Percentiles rank a stretch among this genome's conserved stretches.
Conservation (phyloP, 2,113 vertebrate species). For the Tretioscincus oriximinensis region DNA sequence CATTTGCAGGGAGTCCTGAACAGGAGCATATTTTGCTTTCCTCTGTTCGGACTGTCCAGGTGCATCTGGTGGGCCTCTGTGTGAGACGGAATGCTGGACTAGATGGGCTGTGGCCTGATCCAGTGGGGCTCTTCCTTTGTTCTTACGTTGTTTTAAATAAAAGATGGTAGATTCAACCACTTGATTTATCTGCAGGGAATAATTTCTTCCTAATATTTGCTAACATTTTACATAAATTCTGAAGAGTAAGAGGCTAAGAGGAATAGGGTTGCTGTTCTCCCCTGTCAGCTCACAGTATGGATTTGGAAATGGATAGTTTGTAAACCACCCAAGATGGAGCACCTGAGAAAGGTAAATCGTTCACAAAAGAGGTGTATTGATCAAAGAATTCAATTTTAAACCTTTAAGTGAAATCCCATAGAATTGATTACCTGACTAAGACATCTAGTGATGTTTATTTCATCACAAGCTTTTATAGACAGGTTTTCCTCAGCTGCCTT, state of each 20-base stretch:
- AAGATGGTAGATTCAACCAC: too few relatives aligned
- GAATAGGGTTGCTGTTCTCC: too few relatives aligned
- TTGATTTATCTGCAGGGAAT: background rate
- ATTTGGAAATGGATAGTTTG: background rate
- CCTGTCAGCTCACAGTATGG: background rate
- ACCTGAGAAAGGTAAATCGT: background rate
- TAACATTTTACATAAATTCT: background rate
- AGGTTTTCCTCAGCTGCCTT: background rate
- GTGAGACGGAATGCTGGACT: too few relatives aligned
- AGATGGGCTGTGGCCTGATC: too few relatives aligned
- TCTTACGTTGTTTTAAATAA: background rate
- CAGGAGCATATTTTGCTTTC: too few relatives aligned
- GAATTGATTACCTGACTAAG: constrained; percentile 28
- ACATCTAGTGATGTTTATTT: constrained; percentile 3
- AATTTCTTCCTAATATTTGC: background rate
- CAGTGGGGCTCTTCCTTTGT: too few relatives aligned
- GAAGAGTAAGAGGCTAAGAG: too few relatives aligned
- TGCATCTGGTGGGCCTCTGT: too few relatives aligned
- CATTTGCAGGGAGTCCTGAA: too few relatives aligned
- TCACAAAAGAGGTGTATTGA: background rate
- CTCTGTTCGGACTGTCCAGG: too few relatives aligned
- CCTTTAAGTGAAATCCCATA: constrained; percentile 31
- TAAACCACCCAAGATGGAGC: background rate
- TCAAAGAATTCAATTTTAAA: constrained; percentile 23
- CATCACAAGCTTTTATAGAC: background rate